Conservation (phyloP, 2,797 vertebrate species). For the Galaxias olidus region DNA sequence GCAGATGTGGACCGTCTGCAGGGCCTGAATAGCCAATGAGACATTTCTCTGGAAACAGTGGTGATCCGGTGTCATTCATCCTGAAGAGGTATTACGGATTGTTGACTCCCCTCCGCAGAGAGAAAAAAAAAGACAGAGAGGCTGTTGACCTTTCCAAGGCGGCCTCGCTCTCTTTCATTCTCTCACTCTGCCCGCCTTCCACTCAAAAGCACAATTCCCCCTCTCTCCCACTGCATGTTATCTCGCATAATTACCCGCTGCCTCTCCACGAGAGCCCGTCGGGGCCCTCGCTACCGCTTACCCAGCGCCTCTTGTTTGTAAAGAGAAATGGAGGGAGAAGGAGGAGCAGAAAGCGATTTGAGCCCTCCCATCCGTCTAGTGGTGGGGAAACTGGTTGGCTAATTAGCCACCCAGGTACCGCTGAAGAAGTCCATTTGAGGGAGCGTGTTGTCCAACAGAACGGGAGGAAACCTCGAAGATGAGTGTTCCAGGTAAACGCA, state of each 20-base stretch:
- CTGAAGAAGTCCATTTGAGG: constrained; percentile 67
- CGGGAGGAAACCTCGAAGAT: constrained; percentile 78
- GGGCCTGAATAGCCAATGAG: constrained; percentile 78
- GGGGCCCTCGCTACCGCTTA: constrained; percentile 81
- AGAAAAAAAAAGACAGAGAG: constrained; percentile 70
- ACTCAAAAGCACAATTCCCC: constrained; percentile 68
- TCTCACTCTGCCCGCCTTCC: constrained; percentile 15
- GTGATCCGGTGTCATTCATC: constrained; percentile 79
- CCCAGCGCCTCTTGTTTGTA: constrained; percentile 85
- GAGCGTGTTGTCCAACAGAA: constrained; percentile 79
- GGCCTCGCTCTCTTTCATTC: constrained; percentile 21
- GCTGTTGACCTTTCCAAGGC: constrained; percentile 87
- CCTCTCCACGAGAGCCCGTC: constrained; percentile 79
- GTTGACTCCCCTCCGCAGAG: constrained; percentile 74
- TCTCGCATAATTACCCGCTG: constrained; percentile 90
- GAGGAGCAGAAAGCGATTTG: constrained; percentile 80
- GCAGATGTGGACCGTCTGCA: constrained; percentile 58
- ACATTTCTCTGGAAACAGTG: constrained; percentile 68
- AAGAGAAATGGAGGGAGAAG: constrained; percentile 40
- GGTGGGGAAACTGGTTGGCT: constrained; percentile 83
- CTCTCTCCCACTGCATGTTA: constrained; percentile 79
- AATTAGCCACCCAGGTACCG: constrained; percentile 92
- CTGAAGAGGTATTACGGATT: constrained; percentile 83
- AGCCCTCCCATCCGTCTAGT: constrained; percentile 78
- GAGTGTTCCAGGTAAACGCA: constrained; percentile 78